Base-by-base conservation (phyloP, 1,140 invertebrate species). In the Elymnias hypermnestra region DNA sequence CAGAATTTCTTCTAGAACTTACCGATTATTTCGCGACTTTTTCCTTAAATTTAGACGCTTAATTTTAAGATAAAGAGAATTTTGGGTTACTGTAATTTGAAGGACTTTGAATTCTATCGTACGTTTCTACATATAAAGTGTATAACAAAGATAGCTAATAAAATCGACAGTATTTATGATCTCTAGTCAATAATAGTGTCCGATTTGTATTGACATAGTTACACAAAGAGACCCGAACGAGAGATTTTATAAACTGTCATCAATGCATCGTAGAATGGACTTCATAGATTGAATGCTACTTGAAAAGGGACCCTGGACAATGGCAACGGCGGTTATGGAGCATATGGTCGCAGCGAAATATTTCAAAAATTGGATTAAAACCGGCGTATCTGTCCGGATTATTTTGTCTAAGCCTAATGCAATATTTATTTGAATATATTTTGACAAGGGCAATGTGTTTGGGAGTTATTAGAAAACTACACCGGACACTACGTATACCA, bases 291-390 rank as follows among this genome's bases (percentile, higher is more conserved):
- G 40, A 61, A 56, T 63, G 49, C 50, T 51, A 44, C 62, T 66
- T 66, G 46, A 67, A 75, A 67, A 62, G 70, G 52, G 46, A 9
- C 8, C 15, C 26, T 39, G 64, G 63, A 83, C 78, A 83, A 83
- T 67, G 35, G 63, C n/a, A 46, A 41, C 47, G 45, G 42, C 43
- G 41, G 39, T 52, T 37, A 52, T 55, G 39, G 55, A 63, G 65
- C 74, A 72, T 78, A 71, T 75, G 73, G 50, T 63, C 53, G 41
- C 49, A 67, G 65, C 64, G 56, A 65, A 46, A 26, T 65, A 73
- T 73, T 60, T 53, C 62, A 12, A 48, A 78, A 81, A 83, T 83
- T 83, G 79, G 74, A 81, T 83, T 83, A 78, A 29, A 6, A 29
- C 26, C 13, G 50, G 52, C 59, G 54, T 45, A 39, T 41, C 51